phyloP scores from a whole-genome alignment of 2,888 invertebrate species.

The Cerastis rubricosa region DNA sequence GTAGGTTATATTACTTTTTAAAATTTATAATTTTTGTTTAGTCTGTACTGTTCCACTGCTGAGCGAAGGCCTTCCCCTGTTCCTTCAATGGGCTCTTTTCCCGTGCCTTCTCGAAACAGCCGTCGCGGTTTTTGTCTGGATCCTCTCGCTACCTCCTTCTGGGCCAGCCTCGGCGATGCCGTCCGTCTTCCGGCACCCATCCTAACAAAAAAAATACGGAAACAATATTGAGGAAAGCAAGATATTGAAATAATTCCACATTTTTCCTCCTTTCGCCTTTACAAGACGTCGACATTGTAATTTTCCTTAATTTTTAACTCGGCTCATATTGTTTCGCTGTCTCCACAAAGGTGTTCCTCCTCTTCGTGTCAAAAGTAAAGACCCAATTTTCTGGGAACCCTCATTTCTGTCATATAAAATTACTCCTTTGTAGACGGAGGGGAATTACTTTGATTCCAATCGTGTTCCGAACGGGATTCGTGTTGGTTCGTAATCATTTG shows the following conservation, averaged over 20 bases:
- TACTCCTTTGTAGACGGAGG: conserved; percentile 36
- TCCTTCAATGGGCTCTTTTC: no score
- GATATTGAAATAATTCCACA: conserved; percentile 16
- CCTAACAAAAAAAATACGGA: conserved; percentile 27
- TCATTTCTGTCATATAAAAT: conserved; percentile 46
- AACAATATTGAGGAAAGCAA: conserved; percentile 27
- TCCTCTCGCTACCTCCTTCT: no score
- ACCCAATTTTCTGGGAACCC: conserved; percentile 40
- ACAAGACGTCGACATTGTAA: conserved; percentile 23
- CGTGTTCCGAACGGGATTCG: conserved; percentile 8
- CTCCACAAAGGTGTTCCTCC: conserved; percentile 44
- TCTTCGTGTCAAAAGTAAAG: conserved; percentile 42
- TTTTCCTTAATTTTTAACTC: conserved; percentile 49
- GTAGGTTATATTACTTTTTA: not conserved
- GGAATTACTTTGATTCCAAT: conserved; percentile 44
- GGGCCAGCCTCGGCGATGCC: no score
- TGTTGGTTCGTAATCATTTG: conserved; percentile 27
- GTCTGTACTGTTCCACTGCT: no score
- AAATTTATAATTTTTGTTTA: not conserved
- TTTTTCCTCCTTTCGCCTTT: conserved; percentile 25
- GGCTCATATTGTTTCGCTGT: conserved; percentile 50
- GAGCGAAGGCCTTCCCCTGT: no score
- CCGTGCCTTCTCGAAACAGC: no score
- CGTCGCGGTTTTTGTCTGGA: no score
- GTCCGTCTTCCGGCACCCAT: no score